Percentiles rank a stretch among this genome's conserved stretches.
Conservation (phyloP, 2,888 invertebrate genomes). For the Colostygia pectinataria region DNA sequence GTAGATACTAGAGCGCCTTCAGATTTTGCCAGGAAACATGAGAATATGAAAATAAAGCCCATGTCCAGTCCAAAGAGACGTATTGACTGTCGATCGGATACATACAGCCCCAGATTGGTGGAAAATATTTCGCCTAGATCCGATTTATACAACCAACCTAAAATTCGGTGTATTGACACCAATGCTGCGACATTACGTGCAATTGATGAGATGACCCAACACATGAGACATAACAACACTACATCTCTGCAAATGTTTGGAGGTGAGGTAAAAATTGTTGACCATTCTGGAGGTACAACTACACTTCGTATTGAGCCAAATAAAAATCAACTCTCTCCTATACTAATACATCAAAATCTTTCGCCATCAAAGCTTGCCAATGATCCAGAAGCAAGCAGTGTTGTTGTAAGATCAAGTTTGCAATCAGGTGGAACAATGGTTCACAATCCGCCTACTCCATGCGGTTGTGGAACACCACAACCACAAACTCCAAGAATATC, state of each 20-base stretch:
- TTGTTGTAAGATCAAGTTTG: constrained; percentile 91
- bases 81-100: constrained; percentile 65
- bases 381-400: constrained; percentile 84
- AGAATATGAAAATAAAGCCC: constrained; percentile 61
- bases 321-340: constrained; percentile 81
- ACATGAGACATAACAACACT: constrained; percentile 77
- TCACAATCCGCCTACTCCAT: constrained; percentile 83
- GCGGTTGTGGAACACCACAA: constrained; percentile 65
- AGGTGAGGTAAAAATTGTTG: constrained; percentile 89
- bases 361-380: constrained; percentile 70
- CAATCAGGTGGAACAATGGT: constrained; percentile 93
- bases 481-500: constrained; percentile 82
- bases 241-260: constrained; percentile 87
- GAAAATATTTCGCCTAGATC: constrained; percentile 72
- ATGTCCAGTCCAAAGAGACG: constrained; percentile 70
- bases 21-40: constrained; percentile 71
- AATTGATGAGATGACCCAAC: constrained; percentile 83
- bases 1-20: constrained; percentile 84
- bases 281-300: constrained; percentile 86
- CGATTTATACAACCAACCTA: constrained; percentile 73
- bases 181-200: constrained; percentile 75
- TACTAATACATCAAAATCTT: constrained; percentile 75
- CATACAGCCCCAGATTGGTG: constrained; percentile 65
- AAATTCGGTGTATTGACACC: constrained; percentile 77
- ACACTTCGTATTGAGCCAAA: constrained; percentile 87